A percentile compares a stretch with the other conserved stretches of the same genome.
Conservation (phyloP, 2,888 invertebrate genomes). For the Luperina nickerlii region DNA sequence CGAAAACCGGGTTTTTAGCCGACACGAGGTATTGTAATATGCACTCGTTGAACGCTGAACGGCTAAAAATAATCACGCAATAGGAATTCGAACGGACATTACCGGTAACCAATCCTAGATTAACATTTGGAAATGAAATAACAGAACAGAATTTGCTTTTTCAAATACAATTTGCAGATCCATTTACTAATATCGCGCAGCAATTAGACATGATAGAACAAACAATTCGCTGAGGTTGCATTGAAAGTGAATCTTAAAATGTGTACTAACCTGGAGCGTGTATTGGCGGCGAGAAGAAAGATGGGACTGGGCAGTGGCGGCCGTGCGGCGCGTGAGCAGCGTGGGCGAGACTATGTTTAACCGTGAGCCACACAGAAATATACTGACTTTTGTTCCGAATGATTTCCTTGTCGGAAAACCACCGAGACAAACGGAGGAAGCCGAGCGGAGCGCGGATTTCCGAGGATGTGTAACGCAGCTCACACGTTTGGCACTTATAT, state of each 20-base stretch:
- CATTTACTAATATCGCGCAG: slow-evolving; percentile 76
- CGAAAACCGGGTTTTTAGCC: slow-evolving; percentile 88
- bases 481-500: slow-evolving; percentile 46
- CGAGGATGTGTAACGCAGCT: slow-evolving; percentile 58
- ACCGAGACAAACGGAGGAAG: slow-evolving; percentile 67
- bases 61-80: slow-evolving; percentile 82
- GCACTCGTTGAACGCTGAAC: slow-evolving; percentile 82
- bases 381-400: slow-evolving; percentile 88
- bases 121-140: slow-evolving; percentile 55
- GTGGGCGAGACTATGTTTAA: slow-evolving; percentile 89
- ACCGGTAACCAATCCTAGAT: slow-evolving; percentile 69
- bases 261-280: slow-evolving; percentile 87
- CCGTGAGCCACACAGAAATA: slow-evolving; percentile 89
- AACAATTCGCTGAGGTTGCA: slow-evolving; percentile 76
- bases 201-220: slow-evolving; percentile 60
- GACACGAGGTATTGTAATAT: slow-evolving; percentile 86
- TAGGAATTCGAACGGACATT: slow-evolving; percentile 75
- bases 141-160: slow-evolving; percentile 20
- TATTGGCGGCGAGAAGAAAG: slow-evolving; percentile 83
- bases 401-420: slow-evolving; percentile 84
- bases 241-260: slow-evolving; percentile 67
- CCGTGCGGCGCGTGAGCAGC: slow-evolving; percentile 76
- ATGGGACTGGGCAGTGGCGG: slow-evolving; percentile 83
- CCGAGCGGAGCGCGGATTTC: slow-evolving; percentile 67
- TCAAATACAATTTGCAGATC: slow-evolving; percentile 38